Evolutionary conservation across 2,113 vertebrate species (phyloP).

Genomic region (Actenoides lindsayi): DNA sequence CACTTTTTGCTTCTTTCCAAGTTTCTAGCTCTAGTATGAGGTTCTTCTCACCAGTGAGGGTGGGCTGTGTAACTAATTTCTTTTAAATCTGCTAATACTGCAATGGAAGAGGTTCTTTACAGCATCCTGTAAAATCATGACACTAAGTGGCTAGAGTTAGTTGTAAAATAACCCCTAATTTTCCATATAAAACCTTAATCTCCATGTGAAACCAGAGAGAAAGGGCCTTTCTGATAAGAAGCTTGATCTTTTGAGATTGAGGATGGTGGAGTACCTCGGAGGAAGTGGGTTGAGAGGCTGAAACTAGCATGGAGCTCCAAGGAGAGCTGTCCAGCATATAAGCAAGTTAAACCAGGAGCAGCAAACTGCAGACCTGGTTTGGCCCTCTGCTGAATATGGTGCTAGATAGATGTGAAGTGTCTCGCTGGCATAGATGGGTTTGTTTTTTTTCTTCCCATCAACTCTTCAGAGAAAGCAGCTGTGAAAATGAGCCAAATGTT

Average conservation of each 20-base stretch:
- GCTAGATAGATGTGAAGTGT: neutral
- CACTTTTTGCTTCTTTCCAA: neutral
- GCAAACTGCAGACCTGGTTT: neutral
- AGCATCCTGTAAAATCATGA: neutral
- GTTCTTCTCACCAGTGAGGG: neutral
- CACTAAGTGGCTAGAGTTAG: neutral
- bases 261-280: neutral
- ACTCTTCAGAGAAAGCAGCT: slow-evolving; percentile 30
- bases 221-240: neutral
- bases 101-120: neutral
- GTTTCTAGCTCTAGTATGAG: neutral
- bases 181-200: neutral
- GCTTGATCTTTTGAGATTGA: neutral
- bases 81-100: neutral
- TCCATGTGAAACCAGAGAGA: neutral
- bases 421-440: neutral
- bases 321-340: neutral
- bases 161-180: neutral
- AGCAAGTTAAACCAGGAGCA: neutral
- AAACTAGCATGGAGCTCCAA: neutral
- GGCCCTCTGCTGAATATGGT: neutral
- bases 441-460: neutral
- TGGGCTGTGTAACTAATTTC: neutral
- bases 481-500: slow-evolving; percentile 18
- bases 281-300: neutral